phyloP scores from a whole-genome alignment of 2,888 invertebrate genomes.

The Drosophila greeni region DNA sequence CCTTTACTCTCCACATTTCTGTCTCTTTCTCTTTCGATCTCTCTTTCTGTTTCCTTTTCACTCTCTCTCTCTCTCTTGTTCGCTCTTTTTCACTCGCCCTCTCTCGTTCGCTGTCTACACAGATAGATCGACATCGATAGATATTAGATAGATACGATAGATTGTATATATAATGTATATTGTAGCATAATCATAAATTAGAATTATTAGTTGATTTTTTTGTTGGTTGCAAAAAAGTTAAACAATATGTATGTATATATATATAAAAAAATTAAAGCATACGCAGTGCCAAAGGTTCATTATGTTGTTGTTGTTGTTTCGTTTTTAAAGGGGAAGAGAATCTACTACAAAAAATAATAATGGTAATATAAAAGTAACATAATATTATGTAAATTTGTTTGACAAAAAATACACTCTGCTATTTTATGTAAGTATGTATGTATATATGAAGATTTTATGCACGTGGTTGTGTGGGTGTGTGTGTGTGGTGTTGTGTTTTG shows the following conservation, averaged over 20 bases:
- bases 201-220: constrained; percentile 42
- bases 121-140: constrained; percentile 33
- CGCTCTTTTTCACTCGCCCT: constrained; percentile 17
- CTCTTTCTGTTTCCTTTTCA: constrained; percentile 16
- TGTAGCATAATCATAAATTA: constrained; percentile 54
- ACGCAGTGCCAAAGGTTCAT: constrained; percentile 40
- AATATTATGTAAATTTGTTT: constrained; percentile 65
- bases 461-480: constrained; percentile 26
- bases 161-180: constrained; percentile 46
- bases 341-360: constrained; percentile 42
- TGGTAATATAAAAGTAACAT: constrained; percentile 36
- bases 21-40: constrained; percentile 25
- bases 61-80: constrained; percentile 4
- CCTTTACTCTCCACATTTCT: constrained; percentile 17
- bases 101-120: constrained; percentile 24
- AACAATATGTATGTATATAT: constrained; percentile 28
- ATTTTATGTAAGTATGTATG: constrained; percentile 39
- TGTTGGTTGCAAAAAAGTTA: constrained; percentile 36
- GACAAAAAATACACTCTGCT: constrained; percentile 68
- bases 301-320: constrained; percentile 12
- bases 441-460: constrained; percentile 36
- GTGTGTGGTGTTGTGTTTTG: constrained; percentile 1
- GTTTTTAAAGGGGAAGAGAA: constrained; percentile 16
- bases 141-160: constrained; percentile 32
- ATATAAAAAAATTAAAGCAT: constrained; percentile 43